Evolutionary conservation across 2,797 vertebrate species (phyloP), one percentile per base, ranked within the genome.

Genomic region (Ceryle rudis): DNA sequence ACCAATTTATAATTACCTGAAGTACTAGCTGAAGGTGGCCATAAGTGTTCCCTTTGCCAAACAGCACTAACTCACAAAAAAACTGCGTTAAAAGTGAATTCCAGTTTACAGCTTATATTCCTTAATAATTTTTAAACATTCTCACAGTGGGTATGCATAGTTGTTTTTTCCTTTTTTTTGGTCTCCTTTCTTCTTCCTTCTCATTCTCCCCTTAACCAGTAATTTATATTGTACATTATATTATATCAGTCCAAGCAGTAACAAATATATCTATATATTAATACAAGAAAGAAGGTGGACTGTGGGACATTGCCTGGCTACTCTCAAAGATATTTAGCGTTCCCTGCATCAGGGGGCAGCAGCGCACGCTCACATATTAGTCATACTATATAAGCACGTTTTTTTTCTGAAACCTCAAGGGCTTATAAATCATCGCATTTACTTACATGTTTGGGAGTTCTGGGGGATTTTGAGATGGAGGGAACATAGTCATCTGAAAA

Each of bases 261-360:
- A 71, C 25, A 58, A 90, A 81, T 25, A 35, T 15, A 54, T 47
- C 46, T 57, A 10, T 47, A 23, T 33, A 81, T 23, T 41, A 75
- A 57, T 41, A 15, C 3, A 35, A 70, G 86, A 46, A 66, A 47
- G 57, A 31, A 52, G 28, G 28, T 62, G 60, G 51, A 41, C 75
- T 72, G 49, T 0, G 0, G 69, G 72, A 51, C 74, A 54, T n/a
- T 52, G 62, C 35, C 41, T 25, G n/a, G 61, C 62, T 54, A 2
- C 81, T 86, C 44, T 65, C 1, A 0, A n/a, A 70, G 54, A 79
- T 19, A 69, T 46, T 52, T 46, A 81, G 49, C 9, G 1, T 86
- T 94, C 49, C 51, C 26, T 75, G 78, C 91, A 41, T 91, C 46
- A 94, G 90, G 88, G 93, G 89, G 87, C 84, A 94, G 81, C 89